A percentile compares a stretch with the other conserved stretches of the same genome.
Evolutionary conservation across 2,888 invertebrate genomes (phyloP).

Genomic region (Blastobasis adustella): DNA sequence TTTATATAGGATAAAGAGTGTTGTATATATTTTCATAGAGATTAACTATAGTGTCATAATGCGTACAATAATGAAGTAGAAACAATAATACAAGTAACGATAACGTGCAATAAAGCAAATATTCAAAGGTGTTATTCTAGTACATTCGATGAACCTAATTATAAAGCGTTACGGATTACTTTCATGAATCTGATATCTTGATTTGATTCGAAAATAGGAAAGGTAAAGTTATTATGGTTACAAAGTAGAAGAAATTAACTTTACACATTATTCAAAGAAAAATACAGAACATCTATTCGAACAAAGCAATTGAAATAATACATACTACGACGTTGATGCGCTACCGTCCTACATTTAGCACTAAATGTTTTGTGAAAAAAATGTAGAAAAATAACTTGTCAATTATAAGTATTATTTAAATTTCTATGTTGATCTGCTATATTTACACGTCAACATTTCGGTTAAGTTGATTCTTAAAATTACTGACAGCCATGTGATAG

Average conservation of each 20-base stretch:
- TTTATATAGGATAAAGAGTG: conserved; percentile 39
- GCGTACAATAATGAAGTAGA: conserved; percentile 19
- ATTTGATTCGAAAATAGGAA: conserved; percentile 37
- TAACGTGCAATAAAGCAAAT: conserved; percentile 56
- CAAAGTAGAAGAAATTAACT: too few relatives aligned
- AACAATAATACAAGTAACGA: conserved; percentile 27
- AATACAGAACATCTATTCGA: too few relatives aligned
- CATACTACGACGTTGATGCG: conserved; percentile 21
- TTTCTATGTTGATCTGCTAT: conserved; percentile 71
- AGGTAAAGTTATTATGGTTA: too few relatives aligned
- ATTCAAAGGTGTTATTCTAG: conserved; percentile 52
- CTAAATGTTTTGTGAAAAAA: conserved; percentile 54
- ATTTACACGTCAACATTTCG: conserved; percentile 72
- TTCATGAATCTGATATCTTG: conserved; percentile 30
- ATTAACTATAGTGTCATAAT: conserved; percentile 8
- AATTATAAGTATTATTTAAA: conserved; percentile 66
- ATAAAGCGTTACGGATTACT: conserved; percentile 72
- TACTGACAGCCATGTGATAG: conserved; percentile 76
- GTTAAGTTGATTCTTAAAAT: conserved; percentile 68
- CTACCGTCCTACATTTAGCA: conserved; percentile 35
- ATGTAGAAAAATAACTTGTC: conserved; percentile 73
- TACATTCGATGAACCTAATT: conserved; percentile 63
- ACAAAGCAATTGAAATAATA: conserved; percentile 34
- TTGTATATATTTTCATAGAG: conserved; percentile 30
- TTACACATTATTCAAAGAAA: too few relatives aligned